Evolutionary conservation across 1,140 invertebrate genomes (phyloP).

Genomic region (Chironomus striatipennis): DNA sequence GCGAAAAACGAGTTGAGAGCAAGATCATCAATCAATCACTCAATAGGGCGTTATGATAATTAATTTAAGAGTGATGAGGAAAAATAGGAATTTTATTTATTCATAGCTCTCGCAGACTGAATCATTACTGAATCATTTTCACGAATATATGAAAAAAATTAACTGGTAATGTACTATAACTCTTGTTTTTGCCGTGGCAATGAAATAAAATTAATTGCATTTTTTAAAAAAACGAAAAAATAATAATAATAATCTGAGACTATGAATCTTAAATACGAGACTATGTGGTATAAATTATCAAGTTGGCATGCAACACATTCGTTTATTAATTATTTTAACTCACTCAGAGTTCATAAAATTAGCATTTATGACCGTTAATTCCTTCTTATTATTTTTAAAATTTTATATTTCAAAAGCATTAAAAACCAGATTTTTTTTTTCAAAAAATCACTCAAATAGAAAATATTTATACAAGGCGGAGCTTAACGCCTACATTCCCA

Average conservation of each 20-base stretch:
- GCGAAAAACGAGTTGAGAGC: neutral
- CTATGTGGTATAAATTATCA: neutral
- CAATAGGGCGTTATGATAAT: constrained; percentile 23
- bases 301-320: neutral
- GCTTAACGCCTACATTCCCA: neutral
- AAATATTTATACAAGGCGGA: neutral
- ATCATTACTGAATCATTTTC: too few relatives aligned
- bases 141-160: constrained; percentile 16
- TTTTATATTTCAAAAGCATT: neutral
- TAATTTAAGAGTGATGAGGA: constrained; percentile 4
- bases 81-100: neutral
- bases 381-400: neutral
- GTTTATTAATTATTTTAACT: constrained; percentile 1
- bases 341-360: constrained; percentile 15
- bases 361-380: constrained; percentile 19
- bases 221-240: neutral
- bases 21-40: constrained; percentile 19
- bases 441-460: neutral
- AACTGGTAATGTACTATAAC: too few relatives aligned
- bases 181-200: neutral
- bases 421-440: too few relatives aligned
- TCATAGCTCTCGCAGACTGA: neutral
- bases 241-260: too few relatives aligned
- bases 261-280: too few relatives aligned
- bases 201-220: constrained; percentile 18